Conservation (phyloP, 2,888 invertebrate species). For the Frankliniella fusca region DNA sequence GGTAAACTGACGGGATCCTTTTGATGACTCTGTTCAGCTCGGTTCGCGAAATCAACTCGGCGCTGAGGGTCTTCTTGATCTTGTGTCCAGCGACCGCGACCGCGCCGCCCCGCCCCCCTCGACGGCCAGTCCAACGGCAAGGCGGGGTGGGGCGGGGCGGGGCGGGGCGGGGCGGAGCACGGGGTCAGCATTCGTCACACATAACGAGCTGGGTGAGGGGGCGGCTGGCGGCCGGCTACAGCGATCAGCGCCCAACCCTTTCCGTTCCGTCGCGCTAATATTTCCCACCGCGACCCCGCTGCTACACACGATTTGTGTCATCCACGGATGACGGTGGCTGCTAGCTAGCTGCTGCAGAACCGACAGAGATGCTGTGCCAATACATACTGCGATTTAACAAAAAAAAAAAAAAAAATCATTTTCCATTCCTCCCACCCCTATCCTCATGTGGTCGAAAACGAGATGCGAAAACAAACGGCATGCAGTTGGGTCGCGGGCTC, state of each 20-base stretch:
- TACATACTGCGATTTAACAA: too few species aligned
- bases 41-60: background rate
- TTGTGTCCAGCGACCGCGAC: background rate
- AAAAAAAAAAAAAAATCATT: too few species aligned
- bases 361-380: too few species aligned
- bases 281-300: too few species aligned
- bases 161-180: background rate
- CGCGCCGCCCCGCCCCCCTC: background rate
- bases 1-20: background rate
- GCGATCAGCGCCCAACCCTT: background rate
- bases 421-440: too few species aligned
- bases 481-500: background rate
- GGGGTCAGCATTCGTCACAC: background rate
- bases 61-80: background rate
- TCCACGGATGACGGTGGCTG: too few species aligned
- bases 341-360: too few species aligned
- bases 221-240: background rate
- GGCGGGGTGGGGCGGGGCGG: too few species aligned
- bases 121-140: background rate
- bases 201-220: background rate
- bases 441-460: background rate
- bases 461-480: constrained; percentile 5
- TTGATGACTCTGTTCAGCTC: background rate
- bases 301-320: too few species aligned
- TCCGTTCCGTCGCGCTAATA: too few species aligned